These are phyloP conservation scores for Cyclargus thomasi DNA, from an alignment of 1,140 invertebrate genomes.

Conservation along the genomic window DNA sequence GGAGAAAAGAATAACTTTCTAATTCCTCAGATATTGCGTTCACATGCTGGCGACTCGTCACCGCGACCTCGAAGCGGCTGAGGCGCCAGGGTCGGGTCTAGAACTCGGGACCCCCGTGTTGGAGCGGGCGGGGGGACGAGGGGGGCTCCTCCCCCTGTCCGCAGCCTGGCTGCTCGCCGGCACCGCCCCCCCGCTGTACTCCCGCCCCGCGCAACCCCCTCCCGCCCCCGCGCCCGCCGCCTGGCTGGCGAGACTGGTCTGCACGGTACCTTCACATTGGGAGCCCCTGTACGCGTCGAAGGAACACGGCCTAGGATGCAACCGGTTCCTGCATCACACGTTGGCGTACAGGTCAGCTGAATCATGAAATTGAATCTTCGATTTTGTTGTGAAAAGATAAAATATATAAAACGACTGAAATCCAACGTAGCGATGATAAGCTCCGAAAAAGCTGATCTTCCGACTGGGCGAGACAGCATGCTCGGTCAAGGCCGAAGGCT, in stretches of 20 bases:
- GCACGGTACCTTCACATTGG: conserved; percentile 86
- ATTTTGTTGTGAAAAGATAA: too few relatives aligned
- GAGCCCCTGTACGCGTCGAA: conserved; percentile 87
- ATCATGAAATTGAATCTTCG: too few relatives aligned
- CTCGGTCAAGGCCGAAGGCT: too few relatives aligned
- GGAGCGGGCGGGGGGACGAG: conserved; percentile 63
- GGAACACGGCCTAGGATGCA: conserved; percentile 89
- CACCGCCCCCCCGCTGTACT: conserved; percentile 82
- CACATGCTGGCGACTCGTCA: conserved; percentile 86
- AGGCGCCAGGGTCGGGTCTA: conserved; percentile 70
- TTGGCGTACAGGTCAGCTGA: conserved; percentile 78
- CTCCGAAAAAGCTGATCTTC: too few relatives aligned
- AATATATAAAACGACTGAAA: too few relatives aligned
- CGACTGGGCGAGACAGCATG: too few relatives aligned
- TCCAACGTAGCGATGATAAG: too few relatives aligned
- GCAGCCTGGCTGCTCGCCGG: conserved; percentile 87
- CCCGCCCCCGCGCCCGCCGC: conserved; percentile 64
- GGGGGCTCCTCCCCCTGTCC: conserved; percentile 79
- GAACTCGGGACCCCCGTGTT: conserved; percentile 85
- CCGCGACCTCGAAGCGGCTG: conserved; percentile 77
- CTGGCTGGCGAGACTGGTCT: conserved; percentile 80
- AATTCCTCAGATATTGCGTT: conserved; percentile 75
- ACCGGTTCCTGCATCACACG: conserved; percentile 92
- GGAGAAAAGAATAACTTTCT: too few relatives aligned
- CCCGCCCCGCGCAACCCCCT: conserved; percentile 64